Conservation (phyloP, 2,113 vertebrate species). For the Hippocampus zosterae region DNA sequence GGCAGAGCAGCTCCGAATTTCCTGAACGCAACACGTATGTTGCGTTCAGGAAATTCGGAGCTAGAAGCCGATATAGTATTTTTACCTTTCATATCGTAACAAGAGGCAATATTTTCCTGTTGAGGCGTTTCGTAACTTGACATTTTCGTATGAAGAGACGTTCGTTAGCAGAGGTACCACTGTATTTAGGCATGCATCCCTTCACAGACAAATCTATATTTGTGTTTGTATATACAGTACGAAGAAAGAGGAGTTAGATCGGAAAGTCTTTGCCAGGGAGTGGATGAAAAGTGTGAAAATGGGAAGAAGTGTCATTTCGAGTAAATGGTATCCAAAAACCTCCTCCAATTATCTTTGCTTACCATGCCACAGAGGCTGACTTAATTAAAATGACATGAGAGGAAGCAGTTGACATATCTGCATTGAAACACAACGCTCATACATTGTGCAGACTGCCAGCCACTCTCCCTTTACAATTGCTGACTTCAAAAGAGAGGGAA, state of each 20-base stretch:
- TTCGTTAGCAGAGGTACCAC: too few species aligned
- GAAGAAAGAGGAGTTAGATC: constrained; percentile 44
- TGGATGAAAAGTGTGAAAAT: constrained; percentile 61
- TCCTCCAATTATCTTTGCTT: constrained; percentile 81
- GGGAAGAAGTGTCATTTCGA: constrained; percentile 74
- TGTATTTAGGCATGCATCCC: constrained; percentile 49
- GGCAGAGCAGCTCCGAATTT: too few species aligned
- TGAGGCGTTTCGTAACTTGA: too few species aligned
- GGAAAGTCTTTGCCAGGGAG: constrained; percentile 59
- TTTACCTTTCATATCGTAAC: too few species aligned
- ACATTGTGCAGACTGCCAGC: constrained; percentile 56
- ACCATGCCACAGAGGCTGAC: constrained; percentile 78
- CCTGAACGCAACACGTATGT: too few species aligned
- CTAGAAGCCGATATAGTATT: too few species aligned
- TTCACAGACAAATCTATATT: constrained; percentile 65
- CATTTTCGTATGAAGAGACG: too few species aligned
- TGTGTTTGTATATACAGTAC: constrained; percentile 55
- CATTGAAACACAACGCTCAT: constrained; percentile 74
- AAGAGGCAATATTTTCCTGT: too few species aligned
- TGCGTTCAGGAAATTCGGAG: too few species aligned
- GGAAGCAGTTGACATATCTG: constrained; percentile 73
- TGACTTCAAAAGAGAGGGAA: constrained; percentile 74
- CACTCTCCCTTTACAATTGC: constrained; percentile 76
- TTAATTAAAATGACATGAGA: constrained; percentile 83
- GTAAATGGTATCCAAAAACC: constrained; percentile 80